These are phyloP conservation scores for Spheniscus mendiculus DNA, from an alignment of 2,113 vertebrate species.

Conservation along the genomic window DNA sequence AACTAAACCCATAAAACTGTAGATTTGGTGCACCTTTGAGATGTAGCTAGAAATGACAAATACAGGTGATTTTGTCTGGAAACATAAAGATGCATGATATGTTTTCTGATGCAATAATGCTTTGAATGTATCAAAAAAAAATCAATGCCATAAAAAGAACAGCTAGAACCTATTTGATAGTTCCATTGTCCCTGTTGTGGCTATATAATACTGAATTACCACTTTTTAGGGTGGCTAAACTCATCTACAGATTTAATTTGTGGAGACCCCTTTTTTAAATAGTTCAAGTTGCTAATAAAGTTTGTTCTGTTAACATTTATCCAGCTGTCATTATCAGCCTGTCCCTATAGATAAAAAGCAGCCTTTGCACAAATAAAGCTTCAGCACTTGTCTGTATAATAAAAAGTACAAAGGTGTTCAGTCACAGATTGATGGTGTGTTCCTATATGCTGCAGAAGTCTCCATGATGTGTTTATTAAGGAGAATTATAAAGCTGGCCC, in stretches of 20 bases:
- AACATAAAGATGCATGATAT: slow-evolving; percentile 75
- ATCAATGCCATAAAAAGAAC: slow-evolving; percentile 64
- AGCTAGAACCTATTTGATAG: slow-evolving; percentile 52
- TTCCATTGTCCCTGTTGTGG: slow-evolving; percentile 41
- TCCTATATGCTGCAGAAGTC: slow-evolving; percentile 12
- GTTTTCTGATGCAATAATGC: slow-evolving; percentile 74
- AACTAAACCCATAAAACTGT: slow-evolving; percentile 73
- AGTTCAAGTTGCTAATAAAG: slow-evolving; percentile 10
- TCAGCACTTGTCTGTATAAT: slow-evolving; percentile 21
- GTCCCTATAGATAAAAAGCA: slow-evolving; percentile 29
- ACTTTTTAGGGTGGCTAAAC: slow-evolving; percentile 13
- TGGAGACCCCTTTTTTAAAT: not conserved
- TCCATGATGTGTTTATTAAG: not conserved
- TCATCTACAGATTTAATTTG: slow-evolving; percentile 24
- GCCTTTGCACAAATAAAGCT: slow-evolving; percentile 64
- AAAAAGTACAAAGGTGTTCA: not conserved
- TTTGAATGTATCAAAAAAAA: slow-evolving; percentile 68
- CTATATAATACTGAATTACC: slow-evolving; percentile 1
- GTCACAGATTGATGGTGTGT: not conserved
- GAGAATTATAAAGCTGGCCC: slow-evolving; percentile 10
- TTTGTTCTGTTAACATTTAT: slow-evolving; percentile 26
- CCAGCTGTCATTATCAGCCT: slow-evolving; percentile 27
- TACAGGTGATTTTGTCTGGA: slow-evolving; percentile 77
- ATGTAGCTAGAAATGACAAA: slow-evolving; percentile 81
- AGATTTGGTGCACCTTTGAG: slow-evolving; percentile 85